phyloP scores from a whole-genome alignment of 2,113 vertebrate species.

The Toxotes jaculatrix region DNA sequence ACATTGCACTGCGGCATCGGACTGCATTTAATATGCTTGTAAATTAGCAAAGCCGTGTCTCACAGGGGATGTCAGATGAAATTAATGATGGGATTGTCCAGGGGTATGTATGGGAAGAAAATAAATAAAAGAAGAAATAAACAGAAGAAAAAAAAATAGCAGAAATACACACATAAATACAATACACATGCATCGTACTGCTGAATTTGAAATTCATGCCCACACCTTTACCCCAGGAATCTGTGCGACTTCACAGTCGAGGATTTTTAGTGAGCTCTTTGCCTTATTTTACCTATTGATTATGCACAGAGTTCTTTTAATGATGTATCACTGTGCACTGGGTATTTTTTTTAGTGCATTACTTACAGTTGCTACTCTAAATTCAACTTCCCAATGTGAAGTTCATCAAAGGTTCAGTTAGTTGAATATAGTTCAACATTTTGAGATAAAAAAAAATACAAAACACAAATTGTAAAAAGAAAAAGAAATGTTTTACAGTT shows the following conservation, averaged over 20 bases:
- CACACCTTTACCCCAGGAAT: constrained; percentile 1
- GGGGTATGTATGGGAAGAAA: neutral
- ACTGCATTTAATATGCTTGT: neutral
- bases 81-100: neutral
- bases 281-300: constrained; percentile 44
- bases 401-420: neutral
- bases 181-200: too few species aligned
- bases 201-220: constrained; percentile 38
- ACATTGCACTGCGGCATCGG: neutral
- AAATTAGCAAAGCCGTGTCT: neutral
- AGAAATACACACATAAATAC: too few species aligned
- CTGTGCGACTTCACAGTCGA: neutral
- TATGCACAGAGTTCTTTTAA: constrained; percentile 49
- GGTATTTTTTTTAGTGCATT: constrained; percentile 29
- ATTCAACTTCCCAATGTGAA: neutral
- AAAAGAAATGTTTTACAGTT: too few species aligned
- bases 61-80: neutral
- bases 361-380: neutral
- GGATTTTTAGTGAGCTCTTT: constrained; percentile 16
- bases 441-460: neutral
- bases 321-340: constrained; percentile 21
- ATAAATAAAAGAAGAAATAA: too few species aligned
- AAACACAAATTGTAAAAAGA: neutral
- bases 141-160: too few species aligned
- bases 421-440: constrained; percentile 8